These are phyloP conservation scores for Elanus axillaris DNA, from an alignment of 2,113 vertebrate species.

Conservation along the genomic window DNA sequence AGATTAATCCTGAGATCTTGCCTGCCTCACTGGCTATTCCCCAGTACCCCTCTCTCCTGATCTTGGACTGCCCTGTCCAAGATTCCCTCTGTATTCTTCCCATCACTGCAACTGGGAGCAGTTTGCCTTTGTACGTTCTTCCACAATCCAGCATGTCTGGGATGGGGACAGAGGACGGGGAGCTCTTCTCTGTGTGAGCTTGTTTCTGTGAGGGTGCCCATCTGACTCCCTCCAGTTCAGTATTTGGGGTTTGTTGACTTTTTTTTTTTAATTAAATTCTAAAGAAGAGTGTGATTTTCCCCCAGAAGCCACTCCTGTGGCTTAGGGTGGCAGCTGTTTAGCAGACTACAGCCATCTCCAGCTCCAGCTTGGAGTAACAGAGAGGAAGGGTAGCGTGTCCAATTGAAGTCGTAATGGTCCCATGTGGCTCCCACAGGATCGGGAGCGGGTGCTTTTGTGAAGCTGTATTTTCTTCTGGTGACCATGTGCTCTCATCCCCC, in stretches of 20 bases:
- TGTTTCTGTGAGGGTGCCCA: neutral
- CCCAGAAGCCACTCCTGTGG: neutral
- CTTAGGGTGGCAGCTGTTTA: neutral
- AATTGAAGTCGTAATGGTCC: neutral
- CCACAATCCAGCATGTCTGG: accelerated
- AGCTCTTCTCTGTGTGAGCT: neutral
- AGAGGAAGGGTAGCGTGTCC: neutral
- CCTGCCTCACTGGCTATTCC: neutral
- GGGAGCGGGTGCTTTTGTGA: neutral
- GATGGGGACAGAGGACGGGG: neutral
- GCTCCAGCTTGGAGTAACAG: neutral
- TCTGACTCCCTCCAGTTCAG: neutral
- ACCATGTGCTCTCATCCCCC: neutral
- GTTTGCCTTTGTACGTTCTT: neutral
- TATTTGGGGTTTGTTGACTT: neutral
- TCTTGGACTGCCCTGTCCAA: no score
- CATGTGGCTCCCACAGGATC: neutral
- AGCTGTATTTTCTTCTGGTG: neutral
- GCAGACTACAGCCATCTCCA: neutral
- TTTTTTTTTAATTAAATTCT: neutral
- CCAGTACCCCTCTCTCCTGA: neutral
- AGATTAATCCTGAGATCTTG: accelerated
- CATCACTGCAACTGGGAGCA: neutral
- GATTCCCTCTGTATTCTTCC: neutral
- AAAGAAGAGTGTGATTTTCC: neutral